Conservation (phyloP, 1,140 invertebrate genomes). For the Drosophila tristis region DNA sequence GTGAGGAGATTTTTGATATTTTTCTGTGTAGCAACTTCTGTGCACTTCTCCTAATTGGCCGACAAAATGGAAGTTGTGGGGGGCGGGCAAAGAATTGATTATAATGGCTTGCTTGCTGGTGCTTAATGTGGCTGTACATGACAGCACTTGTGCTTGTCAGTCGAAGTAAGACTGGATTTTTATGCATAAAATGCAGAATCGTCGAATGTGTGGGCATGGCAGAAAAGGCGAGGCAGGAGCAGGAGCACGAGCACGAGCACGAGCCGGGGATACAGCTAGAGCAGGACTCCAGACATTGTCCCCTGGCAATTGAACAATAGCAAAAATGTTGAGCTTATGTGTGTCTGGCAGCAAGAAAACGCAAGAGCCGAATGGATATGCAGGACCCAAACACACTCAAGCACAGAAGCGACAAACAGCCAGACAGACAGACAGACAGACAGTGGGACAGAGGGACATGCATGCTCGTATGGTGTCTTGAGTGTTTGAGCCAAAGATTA, state of each 20-base stretch:
- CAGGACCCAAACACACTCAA: constrained; percentile 23
- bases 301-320: constrained; percentile 56
- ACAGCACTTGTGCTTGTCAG: constrained; percentile 49
- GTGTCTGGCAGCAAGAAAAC: constrained; percentile 34
- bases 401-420: not conserved
- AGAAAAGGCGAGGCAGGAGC: constrained; percentile 1
- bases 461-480: constrained; percentile 47
- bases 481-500: constrained; percentile 82
- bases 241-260: not conserved
- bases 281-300: constrained; percentile 26
- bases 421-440: not conserved
- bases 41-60: constrained; percentile 64
- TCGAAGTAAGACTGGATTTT: constrained; percentile 40
- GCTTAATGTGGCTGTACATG: constrained; percentile 56
- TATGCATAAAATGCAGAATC: constrained; percentile 50
- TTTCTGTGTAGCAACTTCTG: constrained; percentile 12
- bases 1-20: constrained; percentile 13
- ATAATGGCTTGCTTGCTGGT: constrained; percentile 75
- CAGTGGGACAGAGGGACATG: constrained; percentile 8
- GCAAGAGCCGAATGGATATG: constrained; percentile 39
- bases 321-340: constrained; percentile 57
- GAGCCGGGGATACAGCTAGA: not conserved
- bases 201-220: constrained; percentile 14
- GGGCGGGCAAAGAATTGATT: constrained; percentile 33
- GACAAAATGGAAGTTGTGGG: not conserved